These are phyloP conservation scores for Dolichomitus sp. DNA, from an alignment of 2,888 invertebrate species.

Conservation along the genomic window DNA sequence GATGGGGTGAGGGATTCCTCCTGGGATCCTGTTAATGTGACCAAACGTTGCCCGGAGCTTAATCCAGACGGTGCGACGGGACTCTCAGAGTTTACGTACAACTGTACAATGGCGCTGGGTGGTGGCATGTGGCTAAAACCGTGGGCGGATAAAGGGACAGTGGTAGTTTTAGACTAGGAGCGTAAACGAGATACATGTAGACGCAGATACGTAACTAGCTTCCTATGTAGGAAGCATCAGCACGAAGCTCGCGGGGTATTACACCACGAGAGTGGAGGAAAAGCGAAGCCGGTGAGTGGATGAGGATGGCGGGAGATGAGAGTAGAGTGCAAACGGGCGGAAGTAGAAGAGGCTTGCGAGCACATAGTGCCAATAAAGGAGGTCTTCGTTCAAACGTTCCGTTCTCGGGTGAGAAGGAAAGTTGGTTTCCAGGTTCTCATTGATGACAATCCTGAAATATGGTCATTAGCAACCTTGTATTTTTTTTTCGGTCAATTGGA, in stretches of 20 bases:
- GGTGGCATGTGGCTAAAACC: slow-evolving; percentile 42
- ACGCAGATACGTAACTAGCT: background rate
- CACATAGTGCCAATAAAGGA: slow-evolving; percentile 45
- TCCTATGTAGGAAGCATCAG: slow-evolving; percentile 15
- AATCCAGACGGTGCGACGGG: slow-evolving; percentile 58
- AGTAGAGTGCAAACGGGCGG: slow-evolving; percentile 40
- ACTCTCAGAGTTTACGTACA: slow-evolving; percentile 58
- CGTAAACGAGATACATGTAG: slow-evolving; percentile 13
- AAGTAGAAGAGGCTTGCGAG: slow-evolving; percentile 52
- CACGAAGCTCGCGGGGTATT: slow-evolving; percentile 35
- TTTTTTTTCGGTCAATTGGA: background rate
- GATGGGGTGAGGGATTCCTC: slow-evolving; percentile 25
- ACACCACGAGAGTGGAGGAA: slow-evolving; percentile 19
- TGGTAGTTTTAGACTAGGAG: slow-evolving; percentile 43
- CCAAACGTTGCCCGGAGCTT: slow-evolving; percentile 64
- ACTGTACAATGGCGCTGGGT: slow-evolving; percentile 49
- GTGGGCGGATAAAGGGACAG: slow-evolving; percentile 44
- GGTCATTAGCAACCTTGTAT: background rate
- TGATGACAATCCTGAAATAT: background rate
- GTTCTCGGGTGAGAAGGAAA: background rate
- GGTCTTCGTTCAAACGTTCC: slow-evolving; percentile 4
- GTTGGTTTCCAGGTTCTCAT: background rate
- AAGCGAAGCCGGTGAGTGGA: slow-evolving; percentile 4
- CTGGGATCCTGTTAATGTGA: slow-evolving; percentile 65
- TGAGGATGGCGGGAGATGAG: slow-evolving; percentile 20